Evolutionary conservation across 2,888 invertebrate species (phyloP).

Genomic region (Pollenia amentaria): DNA sequence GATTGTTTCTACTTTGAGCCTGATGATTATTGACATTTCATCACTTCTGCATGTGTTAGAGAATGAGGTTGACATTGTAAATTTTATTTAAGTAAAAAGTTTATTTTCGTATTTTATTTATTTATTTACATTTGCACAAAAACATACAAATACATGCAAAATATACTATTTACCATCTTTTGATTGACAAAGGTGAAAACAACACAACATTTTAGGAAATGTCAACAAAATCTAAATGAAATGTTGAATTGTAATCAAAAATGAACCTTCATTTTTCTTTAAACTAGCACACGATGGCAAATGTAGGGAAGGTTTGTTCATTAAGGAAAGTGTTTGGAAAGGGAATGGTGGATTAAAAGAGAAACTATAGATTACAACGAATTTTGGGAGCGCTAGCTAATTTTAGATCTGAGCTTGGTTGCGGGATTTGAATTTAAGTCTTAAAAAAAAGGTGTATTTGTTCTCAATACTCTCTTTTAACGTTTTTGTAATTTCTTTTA

Average conservation of each 20-base stretch:
- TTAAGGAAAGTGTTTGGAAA: neutral
- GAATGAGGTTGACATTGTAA: slow-evolving; percentile 16
- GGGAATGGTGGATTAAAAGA: neutral
- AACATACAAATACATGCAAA: slow-evolving; percentile 26
- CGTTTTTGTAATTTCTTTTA: neutral
- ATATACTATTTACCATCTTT: slow-evolving; percentile 29
- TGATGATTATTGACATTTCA: slow-evolving; percentile 65
- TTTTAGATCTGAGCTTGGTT: too few species aligned
- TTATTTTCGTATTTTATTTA: neutral
- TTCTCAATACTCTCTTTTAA: neutral
- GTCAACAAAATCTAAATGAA: slow-evolving; percentile 49
- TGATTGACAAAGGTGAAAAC: slow-evolving; percentile 68
- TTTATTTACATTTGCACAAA: neutral
- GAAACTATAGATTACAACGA: neutral
- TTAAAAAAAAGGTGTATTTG: neutral
- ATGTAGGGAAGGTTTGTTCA: slow-evolving; percentile 18
- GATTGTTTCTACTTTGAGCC: neutral
- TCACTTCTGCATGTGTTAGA: slow-evolving; percentile 2
- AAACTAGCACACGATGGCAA: neutral
- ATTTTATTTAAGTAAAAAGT: slow-evolving; percentile 32
- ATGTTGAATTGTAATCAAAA: slow-evolving; percentile 30
- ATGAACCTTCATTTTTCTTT: slow-evolving; percentile 8
- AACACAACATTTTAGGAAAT: slow-evolving; percentile 28
- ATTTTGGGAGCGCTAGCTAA: neutral
- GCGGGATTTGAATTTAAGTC: too few species aligned